These are phyloP conservation scores for Adineta ricciae DNA, from an alignment of 2,888 invertebrate species.

Conservation along the genomic window DNA sequence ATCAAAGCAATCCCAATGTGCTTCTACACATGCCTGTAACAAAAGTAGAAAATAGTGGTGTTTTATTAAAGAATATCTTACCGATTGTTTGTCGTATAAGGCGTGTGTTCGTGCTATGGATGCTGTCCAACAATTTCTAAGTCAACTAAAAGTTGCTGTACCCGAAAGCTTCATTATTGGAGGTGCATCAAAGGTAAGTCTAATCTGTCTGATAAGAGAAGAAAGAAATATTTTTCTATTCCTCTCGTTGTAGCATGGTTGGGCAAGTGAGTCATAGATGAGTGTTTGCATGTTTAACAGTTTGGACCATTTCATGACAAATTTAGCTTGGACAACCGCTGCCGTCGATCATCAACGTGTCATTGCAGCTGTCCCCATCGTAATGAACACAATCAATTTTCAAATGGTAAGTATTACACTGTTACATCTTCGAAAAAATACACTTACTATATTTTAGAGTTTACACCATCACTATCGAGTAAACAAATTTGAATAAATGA, in stretches of 20 bases:
- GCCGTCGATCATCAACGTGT: slow-evolving; percentile 42
- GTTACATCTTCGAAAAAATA: not conserved
- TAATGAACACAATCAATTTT: slow-evolving; percentile 42
- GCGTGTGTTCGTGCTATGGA: slow-evolving; percentile 40
- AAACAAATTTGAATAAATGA: no score
- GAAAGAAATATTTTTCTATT: no score
- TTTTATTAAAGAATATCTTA: not conserved
- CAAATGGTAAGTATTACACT: not conserved
- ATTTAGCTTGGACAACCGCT: slow-evolving; percentile 40
- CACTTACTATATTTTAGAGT: not conserved
- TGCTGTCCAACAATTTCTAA: slow-evolving; percentile 36
- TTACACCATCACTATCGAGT: not conserved
- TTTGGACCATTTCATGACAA: no score
- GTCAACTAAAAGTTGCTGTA: slow-evolving; percentile 31
- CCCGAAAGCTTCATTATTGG: slow-evolving; percentile 38
- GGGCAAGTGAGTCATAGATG: slow-evolving; percentile 24
- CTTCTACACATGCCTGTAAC: slow-evolving; percentile 42
- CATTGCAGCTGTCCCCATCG: slow-evolving; percentile 40
- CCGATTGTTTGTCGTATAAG: slow-evolving; percentile 33
- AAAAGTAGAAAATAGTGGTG: slow-evolving; percentile 36
- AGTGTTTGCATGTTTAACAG: not conserved
- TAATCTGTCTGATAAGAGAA: not conserved
- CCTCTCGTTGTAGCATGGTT: slow-evolving; percentile 7
- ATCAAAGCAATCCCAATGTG: slow-evolving; percentile 38
- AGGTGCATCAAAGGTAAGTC: slow-evolving; percentile 40